These are phyloP conservation scores for Morpho achilles DNA, from an alignment of 2,888 invertebrate genomes.

Conservation along the genomic window DNA sequence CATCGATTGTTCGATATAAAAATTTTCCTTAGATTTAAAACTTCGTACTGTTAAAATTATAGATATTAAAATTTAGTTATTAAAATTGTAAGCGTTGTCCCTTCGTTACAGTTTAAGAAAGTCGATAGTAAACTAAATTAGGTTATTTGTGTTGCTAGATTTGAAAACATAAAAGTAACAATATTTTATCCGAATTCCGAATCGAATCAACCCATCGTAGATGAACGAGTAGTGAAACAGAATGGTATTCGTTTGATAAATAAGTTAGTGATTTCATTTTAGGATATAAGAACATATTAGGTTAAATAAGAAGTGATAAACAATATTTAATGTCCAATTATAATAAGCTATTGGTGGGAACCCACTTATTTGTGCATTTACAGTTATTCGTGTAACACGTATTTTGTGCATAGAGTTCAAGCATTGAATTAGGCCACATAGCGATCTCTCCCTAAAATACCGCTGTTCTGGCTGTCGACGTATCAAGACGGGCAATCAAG, in stretches of 20 bases:
- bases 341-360: constrained; percentile 37
- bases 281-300: constrained; percentile 33
- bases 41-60: too few species aligned
- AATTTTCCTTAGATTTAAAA: too few species aligned
- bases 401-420: constrained; percentile 78
- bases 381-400: constrained; percentile 79
- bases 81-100: too few species aligned
- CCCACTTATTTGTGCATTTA: constrained; percentile 72
- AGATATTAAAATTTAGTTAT: too few species aligned
- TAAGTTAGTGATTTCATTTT: constrained; percentile 56
- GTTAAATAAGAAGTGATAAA: constrained; percentile 35
- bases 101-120: background rate
- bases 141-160: constrained; percentile 24
- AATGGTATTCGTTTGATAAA: constrained; percentile 59
- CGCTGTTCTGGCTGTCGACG: constrained; percentile 80
- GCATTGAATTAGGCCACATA: constrained; percentile 80
- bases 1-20: too few species aligned
- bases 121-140: background rate
- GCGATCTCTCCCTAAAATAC: constrained; percentile 81
- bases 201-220: constrained; percentile 25
- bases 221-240: constrained; percentile 44
- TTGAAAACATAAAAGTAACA: constrained; percentile 25
- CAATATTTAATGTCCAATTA: constrained; percentile 35
- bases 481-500: constrained; percentile 62
- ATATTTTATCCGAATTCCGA: constrained; percentile 23